Conservation (phyloP, 2,888 invertebrate genomes). For the Phymatocera aterrima region DNA sequence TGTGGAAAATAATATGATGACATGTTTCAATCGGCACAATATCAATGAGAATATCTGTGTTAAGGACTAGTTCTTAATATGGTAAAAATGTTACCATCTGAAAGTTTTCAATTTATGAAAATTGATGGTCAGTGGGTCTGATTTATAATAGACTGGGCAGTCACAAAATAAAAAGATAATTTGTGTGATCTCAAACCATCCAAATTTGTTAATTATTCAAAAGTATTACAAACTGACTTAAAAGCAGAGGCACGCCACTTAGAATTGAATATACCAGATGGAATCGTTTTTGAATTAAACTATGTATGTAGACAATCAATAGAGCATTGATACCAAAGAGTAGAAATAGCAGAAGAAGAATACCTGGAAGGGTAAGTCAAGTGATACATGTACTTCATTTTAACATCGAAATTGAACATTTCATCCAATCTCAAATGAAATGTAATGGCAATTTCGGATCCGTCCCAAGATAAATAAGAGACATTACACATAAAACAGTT, state of each 20-base stretch:
- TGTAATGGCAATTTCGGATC: neutral
- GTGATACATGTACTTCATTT: neutral
- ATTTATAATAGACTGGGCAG: too few relatives aligned
- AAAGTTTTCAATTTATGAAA: too few relatives aligned
- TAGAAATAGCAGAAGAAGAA: constrained; percentile 83
- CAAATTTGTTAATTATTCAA: neutral
- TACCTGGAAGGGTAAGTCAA: constrained; percentile 57
- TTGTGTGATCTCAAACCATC: neutral
- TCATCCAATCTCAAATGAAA: neutral
- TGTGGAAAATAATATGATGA: neutral
- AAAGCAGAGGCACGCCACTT: constrained; percentile 60
- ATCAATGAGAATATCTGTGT: neutral
- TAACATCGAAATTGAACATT: neutral
- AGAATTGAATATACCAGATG: constrained; percentile 60
- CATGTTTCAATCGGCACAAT: neutral
- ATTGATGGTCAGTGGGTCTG: too few relatives aligned
- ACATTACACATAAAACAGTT: neutral
- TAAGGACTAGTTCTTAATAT: neutral
- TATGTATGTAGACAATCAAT: constrained; percentile 65
- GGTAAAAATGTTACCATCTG: too few relatives aligned
- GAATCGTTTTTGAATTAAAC: constrained; percentile 65
- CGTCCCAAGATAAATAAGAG: neutral
- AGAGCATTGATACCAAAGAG: constrained; percentile 82
- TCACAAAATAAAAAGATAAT: too few relatives aligned
- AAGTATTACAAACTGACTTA: constrained; percentile 59